phyloP scores from a whole-genome alignment of 2,888 invertebrate genomes.

The Drosophila neotestacea region DNA sequence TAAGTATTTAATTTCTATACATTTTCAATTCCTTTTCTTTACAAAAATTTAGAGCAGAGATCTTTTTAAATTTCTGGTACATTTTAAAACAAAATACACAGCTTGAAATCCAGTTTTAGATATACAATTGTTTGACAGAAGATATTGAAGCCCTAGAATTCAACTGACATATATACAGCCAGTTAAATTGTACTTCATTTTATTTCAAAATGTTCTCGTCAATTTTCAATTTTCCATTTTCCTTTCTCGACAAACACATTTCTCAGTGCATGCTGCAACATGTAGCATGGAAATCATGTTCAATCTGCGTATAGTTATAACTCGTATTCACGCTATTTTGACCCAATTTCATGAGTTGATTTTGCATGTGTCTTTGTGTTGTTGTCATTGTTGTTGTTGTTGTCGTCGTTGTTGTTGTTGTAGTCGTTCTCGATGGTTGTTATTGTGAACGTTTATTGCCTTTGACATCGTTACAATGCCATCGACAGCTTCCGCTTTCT shows the following conservation, averaged over 20 bases:
- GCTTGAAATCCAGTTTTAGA: too few relatives aligned
- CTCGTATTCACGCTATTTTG: conserved; percentile 23
- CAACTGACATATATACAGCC: too few relatives aligned
- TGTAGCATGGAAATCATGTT: conserved; percentile 12
- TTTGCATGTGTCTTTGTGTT: conserved; percentile 28
- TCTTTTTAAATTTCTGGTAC: too few relatives aligned
- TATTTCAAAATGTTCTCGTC: not conserved
- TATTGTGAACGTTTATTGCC: conserved; percentile 70
- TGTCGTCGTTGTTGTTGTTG: conserved; percentile 15
- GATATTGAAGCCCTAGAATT: too few relatives aligned
- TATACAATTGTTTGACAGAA: too few relatives aligned
- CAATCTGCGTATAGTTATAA: conserved; percentile 12
- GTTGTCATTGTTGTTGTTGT: conserved; percentile 5
- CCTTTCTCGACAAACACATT: not conserved
- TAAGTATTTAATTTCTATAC: too few relatives aligned
- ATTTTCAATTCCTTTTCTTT: too few relatives aligned
- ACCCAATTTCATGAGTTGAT: conserved; percentile 32
- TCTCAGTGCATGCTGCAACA: conserved; percentile 9
- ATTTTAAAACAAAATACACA: too few relatives aligned
- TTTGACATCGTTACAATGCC: conserved; percentile 71
- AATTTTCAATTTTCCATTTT: not conserved
- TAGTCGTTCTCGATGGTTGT: conserved; percentile 31
- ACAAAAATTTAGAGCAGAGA: too few relatives aligned
- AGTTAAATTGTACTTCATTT: too few relatives aligned
- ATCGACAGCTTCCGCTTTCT: conserved; percentile 71